A percentile compares a stretch with the other conserved stretches of the same genome.
Evolutionary conservation across 2,113 vertebrate genomes (phyloP).

Genomic region (Phalacrocorax aristotelis): DNA sequence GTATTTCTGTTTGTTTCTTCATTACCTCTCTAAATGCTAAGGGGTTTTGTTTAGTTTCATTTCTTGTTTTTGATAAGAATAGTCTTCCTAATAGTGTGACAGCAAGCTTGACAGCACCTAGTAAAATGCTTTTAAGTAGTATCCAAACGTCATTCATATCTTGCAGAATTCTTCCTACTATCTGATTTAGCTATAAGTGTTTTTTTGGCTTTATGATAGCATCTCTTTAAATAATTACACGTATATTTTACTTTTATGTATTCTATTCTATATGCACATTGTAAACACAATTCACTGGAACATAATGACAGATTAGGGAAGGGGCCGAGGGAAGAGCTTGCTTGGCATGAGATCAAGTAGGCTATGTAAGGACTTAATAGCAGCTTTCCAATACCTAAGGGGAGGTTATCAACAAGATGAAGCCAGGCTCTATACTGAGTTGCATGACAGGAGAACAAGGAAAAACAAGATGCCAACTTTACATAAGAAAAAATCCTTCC

Average conservation of each 20-base stretch:
- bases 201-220: neutral
- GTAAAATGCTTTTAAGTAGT: neutral
- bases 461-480: neutral
- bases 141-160: neutral
- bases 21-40: neutral
- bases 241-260: neutral
- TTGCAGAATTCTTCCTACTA: neutral
- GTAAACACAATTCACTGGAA: neutral
- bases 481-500: neutral
- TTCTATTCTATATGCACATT: neutral
- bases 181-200: neutral
- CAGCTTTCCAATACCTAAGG: neutral
- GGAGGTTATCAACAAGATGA: neutral
- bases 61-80: neutral
- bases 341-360: neutral
- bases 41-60: neutral
- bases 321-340: neutral
- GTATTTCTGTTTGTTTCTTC: neutral
- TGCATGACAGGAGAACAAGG: neutral
- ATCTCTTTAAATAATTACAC: neutral
- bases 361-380: neutral
- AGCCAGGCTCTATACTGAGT: neutral
- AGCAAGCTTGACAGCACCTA: neutral
- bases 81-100: neutral
- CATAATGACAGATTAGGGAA: neutral